phyloP scores from a whole-genome alignment of 2,113 vertebrate species.

The Gopherus flavomarginatus region DNA sequence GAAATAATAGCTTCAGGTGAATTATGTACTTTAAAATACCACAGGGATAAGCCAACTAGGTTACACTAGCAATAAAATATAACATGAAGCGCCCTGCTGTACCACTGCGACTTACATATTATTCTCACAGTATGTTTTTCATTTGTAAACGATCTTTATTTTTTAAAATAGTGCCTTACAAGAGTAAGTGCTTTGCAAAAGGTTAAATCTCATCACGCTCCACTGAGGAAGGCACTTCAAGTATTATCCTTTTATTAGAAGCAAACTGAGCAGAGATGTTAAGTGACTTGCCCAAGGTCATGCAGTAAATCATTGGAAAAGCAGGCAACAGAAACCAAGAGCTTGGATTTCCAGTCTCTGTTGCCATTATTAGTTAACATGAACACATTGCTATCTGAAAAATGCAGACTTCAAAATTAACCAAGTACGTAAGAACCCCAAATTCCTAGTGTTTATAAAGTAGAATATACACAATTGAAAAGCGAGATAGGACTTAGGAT shows the following conservation, averaged over 20 bases:
- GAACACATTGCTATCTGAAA: neutral
- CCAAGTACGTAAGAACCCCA: neutral
- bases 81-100: neutral
- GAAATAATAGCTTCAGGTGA: neutral
- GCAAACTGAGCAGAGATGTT: neutral
- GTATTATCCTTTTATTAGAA: neutral
- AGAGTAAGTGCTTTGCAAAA: neutral
- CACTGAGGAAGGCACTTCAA: neutral
- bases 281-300: neutral
- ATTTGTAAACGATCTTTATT: neutral
- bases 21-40: neutral
- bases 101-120: neutral
- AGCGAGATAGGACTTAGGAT: neutral
- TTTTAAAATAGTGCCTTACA: neutral
- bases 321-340: neutral
- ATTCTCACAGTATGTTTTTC: neutral
- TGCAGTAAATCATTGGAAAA: neutral
- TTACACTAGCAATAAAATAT: neutral
- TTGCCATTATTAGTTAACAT: neutral
- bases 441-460: neutral
- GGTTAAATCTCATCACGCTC: neutral
- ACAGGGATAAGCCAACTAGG: neutral
- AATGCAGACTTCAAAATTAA: neutral
- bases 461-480: neutral
- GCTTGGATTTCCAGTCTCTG: neutral